Evolutionary conservation across 2,113 vertebrate species (phyloP).

Genomic region (Nerophis ophidion): DNA sequence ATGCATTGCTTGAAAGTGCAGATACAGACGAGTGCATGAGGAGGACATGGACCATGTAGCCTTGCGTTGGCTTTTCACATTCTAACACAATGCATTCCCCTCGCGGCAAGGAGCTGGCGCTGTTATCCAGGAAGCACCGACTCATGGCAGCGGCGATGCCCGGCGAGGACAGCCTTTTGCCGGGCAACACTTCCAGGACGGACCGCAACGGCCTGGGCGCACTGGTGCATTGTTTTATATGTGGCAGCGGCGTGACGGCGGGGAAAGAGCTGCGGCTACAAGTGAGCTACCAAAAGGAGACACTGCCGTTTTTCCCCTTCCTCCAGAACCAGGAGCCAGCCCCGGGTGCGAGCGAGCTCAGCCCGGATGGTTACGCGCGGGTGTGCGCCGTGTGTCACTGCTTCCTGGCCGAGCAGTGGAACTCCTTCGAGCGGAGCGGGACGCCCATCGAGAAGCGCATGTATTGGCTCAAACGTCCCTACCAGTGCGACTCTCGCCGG

Average conservation of each 20-base stretch:
- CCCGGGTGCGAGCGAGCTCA: slow-evolving; percentile 83
- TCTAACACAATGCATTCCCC: slow-evolving; percentile 63
- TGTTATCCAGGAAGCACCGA: slow-evolving; percentile 84
- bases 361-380: slow-evolving; percentile 79
- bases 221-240: slow-evolving; percentile 84
- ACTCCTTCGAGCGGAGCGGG: slow-evolving; percentile 87
- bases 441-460: slow-evolving; percentile 93
- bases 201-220: slow-evolving; percentile 67
- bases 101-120: slow-evolving; percentile 68
- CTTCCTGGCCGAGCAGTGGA: slow-evolving; percentile 92
- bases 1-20: slow-evolving; percentile 29
- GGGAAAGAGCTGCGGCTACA: slow-evolving; percentile 82
- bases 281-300: slow-evolving; percentile 73
- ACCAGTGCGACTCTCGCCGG: slow-evolving; percentile 80
- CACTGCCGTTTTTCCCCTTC: slow-evolving; percentile 85
- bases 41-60: slow-evolving; percentile 56
- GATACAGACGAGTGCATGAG: slow-evolving; percentile 21
- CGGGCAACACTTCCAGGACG: slow-evolving; percentile 59
- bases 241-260: slow-evolving; percentile 82
- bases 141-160: slow-evolving; percentile 79
- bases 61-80: slow-evolving; percentile 23
- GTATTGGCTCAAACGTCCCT: slow-evolving; percentile 92
- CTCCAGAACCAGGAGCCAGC: slow-evolving; percentile 90
- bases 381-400: slow-evolving; percentile 93
- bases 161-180: slow-evolving; percentile 64